A percentile compares a stretch with the other conserved stretches of the same genome.
Evolutionary conservation across 2,113 vertebrate genomes (phyloP).

Genomic region (Chinchilla lanigera): DNA sequence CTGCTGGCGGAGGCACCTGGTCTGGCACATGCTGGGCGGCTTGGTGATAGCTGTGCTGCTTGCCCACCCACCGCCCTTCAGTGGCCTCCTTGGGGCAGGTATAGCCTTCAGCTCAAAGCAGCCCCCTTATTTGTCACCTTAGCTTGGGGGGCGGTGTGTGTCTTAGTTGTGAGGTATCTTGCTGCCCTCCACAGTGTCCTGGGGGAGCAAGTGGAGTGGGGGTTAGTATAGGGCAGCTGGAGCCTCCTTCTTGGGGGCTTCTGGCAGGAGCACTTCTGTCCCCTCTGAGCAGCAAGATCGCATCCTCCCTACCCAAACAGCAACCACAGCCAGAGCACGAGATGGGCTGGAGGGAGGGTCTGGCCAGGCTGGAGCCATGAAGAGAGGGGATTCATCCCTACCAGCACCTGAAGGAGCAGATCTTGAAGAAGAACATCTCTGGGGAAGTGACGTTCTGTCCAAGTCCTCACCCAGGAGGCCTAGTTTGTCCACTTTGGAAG

Average conservation of each 20-base stretch:
- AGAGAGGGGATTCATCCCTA: no score
- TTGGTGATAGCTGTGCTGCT: not conserved
- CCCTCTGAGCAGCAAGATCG: not conserved
- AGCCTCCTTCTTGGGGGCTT: not conserved
- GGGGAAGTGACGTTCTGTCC: not conserved
- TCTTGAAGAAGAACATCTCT: rapidly evolving
- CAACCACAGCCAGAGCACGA: not conserved
- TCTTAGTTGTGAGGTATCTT: not conserved
- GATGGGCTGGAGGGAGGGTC: not conserved
- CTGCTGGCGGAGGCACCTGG: rapidly evolving
- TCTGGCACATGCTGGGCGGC: not conserved
- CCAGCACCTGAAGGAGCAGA: not conserved
- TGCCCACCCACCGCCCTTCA: rapidly evolving
- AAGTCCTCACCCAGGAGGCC: not conserved
- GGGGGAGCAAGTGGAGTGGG: not conserved
- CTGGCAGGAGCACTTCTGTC: not conserved
- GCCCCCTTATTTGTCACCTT: not conserved
- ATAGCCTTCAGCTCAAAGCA: not conserved
- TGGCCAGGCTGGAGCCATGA: not conserved
- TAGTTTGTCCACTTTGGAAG: not conserved
- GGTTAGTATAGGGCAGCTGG: not conserved
- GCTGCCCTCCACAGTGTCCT: not conserved
- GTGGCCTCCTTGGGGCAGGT: rapidly evolving
- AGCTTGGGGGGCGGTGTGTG: not conserved
- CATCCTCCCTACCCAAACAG: not conserved